A percentile compares a stretch with the other conserved stretches of the same genome.
These are phyloP conservation scores for Daubentonia madagascariensis DNA, from an alignment of 2,113 vertebrate species.

Conservation along the genomic window DNA sequence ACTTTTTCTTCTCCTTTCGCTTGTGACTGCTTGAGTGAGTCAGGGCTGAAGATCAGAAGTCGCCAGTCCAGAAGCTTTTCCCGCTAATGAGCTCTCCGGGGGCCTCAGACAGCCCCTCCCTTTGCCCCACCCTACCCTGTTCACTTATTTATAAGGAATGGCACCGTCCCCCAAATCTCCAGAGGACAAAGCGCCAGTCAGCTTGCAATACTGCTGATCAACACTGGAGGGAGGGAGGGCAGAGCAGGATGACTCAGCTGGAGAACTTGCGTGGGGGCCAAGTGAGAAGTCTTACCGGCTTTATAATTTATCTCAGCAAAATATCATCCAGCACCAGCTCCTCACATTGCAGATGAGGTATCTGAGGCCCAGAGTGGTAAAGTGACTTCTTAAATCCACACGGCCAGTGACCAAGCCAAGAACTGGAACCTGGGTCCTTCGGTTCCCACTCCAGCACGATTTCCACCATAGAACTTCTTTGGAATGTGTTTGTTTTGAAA, in stretches of 20 bases:
- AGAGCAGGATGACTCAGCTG: background rate
- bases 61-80: slow-evolving; percentile 77
- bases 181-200: background rate
- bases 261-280: background rate
- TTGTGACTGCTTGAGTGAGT: slow-evolving; percentile 52
- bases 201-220: background rate
- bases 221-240: background rate
- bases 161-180: background rate
- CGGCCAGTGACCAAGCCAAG: background rate
- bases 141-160: background rate
- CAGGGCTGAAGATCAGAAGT: slow-evolving; percentile 56
- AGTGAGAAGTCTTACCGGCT: background rate
- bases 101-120: slow-evolving; percentile 71
- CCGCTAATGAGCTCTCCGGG: slow-evolving; percentile 87
- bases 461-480: background rate
- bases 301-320: background rate
- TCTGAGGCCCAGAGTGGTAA: background rate
- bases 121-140: background rate
- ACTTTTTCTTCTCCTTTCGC: background rate
- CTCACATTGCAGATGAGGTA: background rate
- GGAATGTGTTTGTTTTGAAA: slow-evolving; percentile 40
- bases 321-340: background rate
- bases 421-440: background rate
- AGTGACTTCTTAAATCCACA: background rate
- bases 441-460: background rate